Base-by-base conservation (phyloP, 2,797 vertebrate species). In the Sebastes trivittatus region DNA sequence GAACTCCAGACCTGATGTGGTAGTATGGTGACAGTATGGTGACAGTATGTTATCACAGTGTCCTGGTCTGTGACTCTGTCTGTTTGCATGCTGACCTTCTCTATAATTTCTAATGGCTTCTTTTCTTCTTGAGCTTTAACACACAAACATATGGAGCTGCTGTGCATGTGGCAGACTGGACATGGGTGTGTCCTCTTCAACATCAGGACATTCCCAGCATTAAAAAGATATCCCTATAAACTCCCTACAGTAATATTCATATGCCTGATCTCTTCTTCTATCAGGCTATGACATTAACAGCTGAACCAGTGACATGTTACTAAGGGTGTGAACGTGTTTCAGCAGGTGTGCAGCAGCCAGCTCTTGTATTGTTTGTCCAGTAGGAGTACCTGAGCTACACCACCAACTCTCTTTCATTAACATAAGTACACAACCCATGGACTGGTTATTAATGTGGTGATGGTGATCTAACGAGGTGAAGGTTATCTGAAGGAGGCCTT, bases 401-500 rank as follows among this genome's bases (percentile, higher is more conserved):
- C 4, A 7, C 16, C 1, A n/a, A 55, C 25, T 27, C 13, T 9
- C 30, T 20, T 8, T 30, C 52, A 29, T 2, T 6, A 1, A 59
- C 2, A 52, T 1, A 27, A 6, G 11, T 4, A 11, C 1, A 7
- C 11, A 3, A n/a, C 0, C n/a, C 10, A 4, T 2, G 1, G 2
- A 25, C n/a, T 71, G 56, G 4, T 18, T 10, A 3, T 18, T 10
- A 3, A 7, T 32, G 0, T 42, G 20, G 8, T 4, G 20, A 34
- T 4, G 6, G 6, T 9, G 32, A 4, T 6, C 4, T 34, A 36
- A 23, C 4, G 14, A 23, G 56, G 54, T 72, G 20, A 62, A 80
- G 63, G 83, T 71, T 60, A 69, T 80, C n/a, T 32, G 34, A 27
- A 10, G 27, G 69, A 80, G 92, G 86, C 89, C 94, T 93, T 87